Evolutionary conservation across 2,113 vertebrate species (phyloP), one percentile per base, ranked within the genome.

Genomic region (Ceyx margarethae): DNA sequence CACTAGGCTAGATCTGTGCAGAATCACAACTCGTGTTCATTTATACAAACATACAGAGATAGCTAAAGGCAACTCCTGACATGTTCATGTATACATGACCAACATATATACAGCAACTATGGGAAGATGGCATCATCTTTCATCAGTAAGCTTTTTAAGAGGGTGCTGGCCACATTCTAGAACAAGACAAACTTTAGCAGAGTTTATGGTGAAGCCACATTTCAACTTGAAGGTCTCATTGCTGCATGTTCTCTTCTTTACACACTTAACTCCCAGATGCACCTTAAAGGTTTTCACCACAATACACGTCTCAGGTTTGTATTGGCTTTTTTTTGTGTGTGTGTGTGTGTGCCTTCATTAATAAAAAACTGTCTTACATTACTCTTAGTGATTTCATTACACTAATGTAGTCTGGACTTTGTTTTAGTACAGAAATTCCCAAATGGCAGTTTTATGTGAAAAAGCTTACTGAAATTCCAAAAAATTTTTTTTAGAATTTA

Each of bases 381-480:
- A 13, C 13, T 89, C 82, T 71, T 87, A 76, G 19, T 42, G 60
- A 86, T 74, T 89, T 94, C 31, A 9, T 90, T 3, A 84, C 53
- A 67, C 58, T 89, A 87, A 77, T 73, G 10, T 81, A 65, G 6
- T 6, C 69, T 91, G 71, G 85, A 83, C 14, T 94, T 84, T 78
- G 31, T 73, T 80, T 89, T 90, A 86, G 15, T 33, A 85, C 28
- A 91, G 48, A 94, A 93, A 58, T 50, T 82, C 35, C 10, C 31
- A 90, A 96, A 91, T 81, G 40, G 56, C 87, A 68, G 58, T 48
- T 25, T 93, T 89, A 95, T 87, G 43, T 72, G 62, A 92, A 96
- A 96, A 96, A 95, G 22, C 68, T 66, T 78, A 80, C 65, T 91
- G 77, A 91, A 85, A 93, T 90, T 80, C 74, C 78, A 95, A 90